These are phyloP conservation scores for Drosophila basisetae DNA, from an alignment of 2,888 invertebrate genomes.

Conservation along the genomic window DNA sequence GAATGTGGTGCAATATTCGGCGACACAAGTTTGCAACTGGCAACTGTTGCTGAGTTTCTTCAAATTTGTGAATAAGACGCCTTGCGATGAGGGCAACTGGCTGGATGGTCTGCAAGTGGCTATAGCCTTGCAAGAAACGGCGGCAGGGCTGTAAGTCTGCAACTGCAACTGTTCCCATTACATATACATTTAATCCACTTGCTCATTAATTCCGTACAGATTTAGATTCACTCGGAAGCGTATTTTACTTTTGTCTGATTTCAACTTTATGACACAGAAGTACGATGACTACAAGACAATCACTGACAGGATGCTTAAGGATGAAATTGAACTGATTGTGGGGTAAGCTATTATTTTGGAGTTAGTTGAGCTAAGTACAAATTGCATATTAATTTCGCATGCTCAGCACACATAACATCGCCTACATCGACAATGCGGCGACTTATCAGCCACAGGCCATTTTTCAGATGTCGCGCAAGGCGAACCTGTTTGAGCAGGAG, in stretches of 20 bases:
- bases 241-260: slow-evolving; percentile 89
- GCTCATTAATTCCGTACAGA: slow-evolving; percentile 51
- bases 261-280: slow-evolving; percentile 86
- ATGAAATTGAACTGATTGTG: slow-evolving; percentile 87
- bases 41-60: slow-evolving; percentile 85
- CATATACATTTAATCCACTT: neutral
- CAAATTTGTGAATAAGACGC: slow-evolving; percentile 83
- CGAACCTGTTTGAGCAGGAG: slow-evolving; percentile 75
- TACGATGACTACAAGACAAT: slow-evolving; percentile 87
- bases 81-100: slow-evolving; percentile 88
- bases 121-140: slow-evolving; percentile 85
- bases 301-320: slow-evolving; percentile 86
- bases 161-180: neutral
- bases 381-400: neutral
- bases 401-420: slow-evolving; percentile 83
- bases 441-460: slow-evolving; percentile 67
- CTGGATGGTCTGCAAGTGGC: slow-evolving; percentile 88
- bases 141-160: neutral
- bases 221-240: slow-evolving; percentile 86
- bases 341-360: slow-evolving; percentile 86
- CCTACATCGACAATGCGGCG: slow-evolving; percentile 81
- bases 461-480: slow-evolving; percentile 64
- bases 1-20: slow-evolving; percentile 87
- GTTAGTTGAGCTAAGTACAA: neutral
- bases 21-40: slow-evolving; percentile 87